A percentile compares a stretch with the other conserved stretches of the same genome.
Conservation (phyloP, 2,888 invertebrate species). For the Zygothrica quintamaculata region DNA sequence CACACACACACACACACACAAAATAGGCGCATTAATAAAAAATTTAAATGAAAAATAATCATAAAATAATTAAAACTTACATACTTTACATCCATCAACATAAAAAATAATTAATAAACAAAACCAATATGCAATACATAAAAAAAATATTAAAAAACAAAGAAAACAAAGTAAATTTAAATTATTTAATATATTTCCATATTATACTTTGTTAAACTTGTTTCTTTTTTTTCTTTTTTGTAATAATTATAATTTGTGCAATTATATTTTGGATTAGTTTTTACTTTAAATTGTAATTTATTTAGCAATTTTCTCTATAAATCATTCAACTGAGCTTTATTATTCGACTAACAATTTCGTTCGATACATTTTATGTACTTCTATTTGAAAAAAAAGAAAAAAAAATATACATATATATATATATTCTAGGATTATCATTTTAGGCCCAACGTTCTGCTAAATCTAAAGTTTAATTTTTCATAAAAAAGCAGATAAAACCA, state of each 20-base stretch:
- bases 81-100: slow-evolving; percentile 44
- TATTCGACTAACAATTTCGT: slow-evolving; percentile 54
- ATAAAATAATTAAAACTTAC: slow-evolving; percentile 8
- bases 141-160: slow-evolving; percentile 8
- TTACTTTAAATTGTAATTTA: slow-evolving; percentile 45
- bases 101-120: slow-evolving; percentile 52
- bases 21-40: slow-evolving; percentile 59
- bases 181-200: slow-evolving; percentile 1
- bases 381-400: slow-evolving; percentile 7
- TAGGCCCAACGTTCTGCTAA: slow-evolving; percentile 24
- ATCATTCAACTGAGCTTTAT: slow-evolving; percentile 68
- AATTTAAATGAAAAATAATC: slow-evolving; percentile 17
- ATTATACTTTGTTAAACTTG: slow-evolving; percentile 14
- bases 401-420: slow-evolving; percentile 11
- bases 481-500: slow-evolving; percentile 11
- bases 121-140: slow-evolving; percentile 25
- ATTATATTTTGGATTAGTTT: slow-evolving; percentile 55
- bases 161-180: slow-evolving; percentile 9
- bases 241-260: slow-evolving; percentile 58
- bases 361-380: slow-evolving; percentile 16
- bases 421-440: slow-evolving; percentile 34
- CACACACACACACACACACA: slow-evolving; percentile 25
- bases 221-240: not conserved
- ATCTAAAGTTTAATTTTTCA: slow-evolving; percentile 37
- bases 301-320: slow-evolving; percentile 50